Base-by-base conservation (phyloP, 2,113 vertebrate genomes). In the Pyxicephalus adspersus region DNA sequence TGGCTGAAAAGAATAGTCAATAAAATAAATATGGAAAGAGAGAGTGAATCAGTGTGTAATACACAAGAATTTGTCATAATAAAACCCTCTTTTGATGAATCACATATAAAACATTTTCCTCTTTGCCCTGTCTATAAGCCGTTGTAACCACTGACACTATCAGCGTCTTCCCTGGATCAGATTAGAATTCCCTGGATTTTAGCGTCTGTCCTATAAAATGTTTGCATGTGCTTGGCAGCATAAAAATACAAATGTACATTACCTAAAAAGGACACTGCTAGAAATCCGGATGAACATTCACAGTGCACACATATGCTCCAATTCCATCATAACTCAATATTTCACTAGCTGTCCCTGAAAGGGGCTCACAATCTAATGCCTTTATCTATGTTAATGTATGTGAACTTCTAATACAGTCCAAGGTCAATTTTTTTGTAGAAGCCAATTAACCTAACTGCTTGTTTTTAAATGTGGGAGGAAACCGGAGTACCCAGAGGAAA, bases 161-260 rank as follows among this genome's bases (percentile, higher is more conserved):
- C 38, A 45, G 54, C 38, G 64, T 58, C 38, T 45, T 79, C 64
- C 51, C 65, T 80, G 34, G 64, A 80, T 68, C 66, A 51, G 55
- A 70, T 67, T 79, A 79, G 64, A 67, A 79, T 80, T 80, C 77
- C 54, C 65, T 50, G 66, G 55, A 80, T 80, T 70, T 66, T 71
- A 79, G 31, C 38, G 54, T 68, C 64, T 80, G 65, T 80, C 57
- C 77, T 68, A 79, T 65, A 77, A 52, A 77, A 45, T 77, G 61
- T 55, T 65, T 64, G 51, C 63, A 58, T 68, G 76, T 79, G 64
- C 64, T 68, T 80, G 54, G 65, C 76, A 67, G 28, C 67, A 78
- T 67, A 68, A 67, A 67, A 67, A 67, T 67, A 78, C 70, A 57
- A 60, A 70, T 70, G 54, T 70, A 70, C 77, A 60, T 70, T 70